Evolutionary conservation across 2,113 vertebrate species (phyloP).

Genomic region (Malurus elegans): DNA sequence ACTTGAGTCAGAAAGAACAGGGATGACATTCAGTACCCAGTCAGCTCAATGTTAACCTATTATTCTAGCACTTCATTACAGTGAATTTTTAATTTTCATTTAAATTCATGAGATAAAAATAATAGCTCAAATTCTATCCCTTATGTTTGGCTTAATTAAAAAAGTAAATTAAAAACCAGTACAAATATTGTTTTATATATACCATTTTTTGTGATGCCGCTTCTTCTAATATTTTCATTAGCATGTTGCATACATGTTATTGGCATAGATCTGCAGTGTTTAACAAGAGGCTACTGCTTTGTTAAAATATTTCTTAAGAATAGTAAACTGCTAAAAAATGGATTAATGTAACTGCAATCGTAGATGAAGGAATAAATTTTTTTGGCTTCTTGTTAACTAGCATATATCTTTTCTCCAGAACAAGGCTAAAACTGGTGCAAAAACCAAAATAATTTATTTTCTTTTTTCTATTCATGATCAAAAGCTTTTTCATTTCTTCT

Average conservation of each 20-base stretch:
- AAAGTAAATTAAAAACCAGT: neutral
- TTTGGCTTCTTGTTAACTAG: neutral
- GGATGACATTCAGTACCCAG: neutral
- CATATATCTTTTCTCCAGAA: neutral
- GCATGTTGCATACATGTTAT: neutral
- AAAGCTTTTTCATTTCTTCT: neutral
- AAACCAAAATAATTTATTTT: neutral
- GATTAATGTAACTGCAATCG: neutral
- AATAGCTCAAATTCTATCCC: neutral
- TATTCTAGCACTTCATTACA: neutral
- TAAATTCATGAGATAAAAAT: neutral
- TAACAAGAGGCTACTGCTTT: neutral
- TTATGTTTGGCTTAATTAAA: neutral
- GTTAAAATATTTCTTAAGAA: neutral
- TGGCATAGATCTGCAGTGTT: neutral
- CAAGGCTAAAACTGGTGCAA: neutral
- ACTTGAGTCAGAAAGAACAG: neutral
- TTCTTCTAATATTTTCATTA: neutral
- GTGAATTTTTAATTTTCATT: neutral
- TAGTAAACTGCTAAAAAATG: neutral
- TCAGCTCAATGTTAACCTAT: neutral
- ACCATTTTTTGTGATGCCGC: neutral
- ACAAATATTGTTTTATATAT: neutral
- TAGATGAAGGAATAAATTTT: neutral
- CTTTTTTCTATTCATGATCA: neutral